These are phyloP conservation scores for Megaceryle maxima DNA, from an alignment of 2,113 vertebrate genomes.

Conservation along the genomic window DNA sequence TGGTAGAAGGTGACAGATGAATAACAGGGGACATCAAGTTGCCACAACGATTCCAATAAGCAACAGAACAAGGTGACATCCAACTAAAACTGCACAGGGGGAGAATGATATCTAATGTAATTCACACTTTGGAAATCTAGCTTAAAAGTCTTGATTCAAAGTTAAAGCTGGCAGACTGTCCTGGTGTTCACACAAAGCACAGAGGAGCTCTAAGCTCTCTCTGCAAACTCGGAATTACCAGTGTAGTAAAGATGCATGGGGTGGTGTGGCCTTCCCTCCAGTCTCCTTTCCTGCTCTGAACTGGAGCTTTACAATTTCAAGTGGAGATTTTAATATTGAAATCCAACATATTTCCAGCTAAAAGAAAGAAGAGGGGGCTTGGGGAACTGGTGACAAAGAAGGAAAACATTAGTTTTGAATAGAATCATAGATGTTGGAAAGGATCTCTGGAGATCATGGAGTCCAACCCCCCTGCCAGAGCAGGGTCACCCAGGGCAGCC, in stretches of 20 bases:
- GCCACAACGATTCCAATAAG: not conserved
- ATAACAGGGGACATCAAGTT: not conserved
- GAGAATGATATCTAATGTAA: not conserved
- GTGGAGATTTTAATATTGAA: not conserved
- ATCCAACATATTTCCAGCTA: not conserved
- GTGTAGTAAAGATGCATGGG: not conserved
- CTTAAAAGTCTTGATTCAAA: not conserved
- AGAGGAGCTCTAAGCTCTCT: not conserved
- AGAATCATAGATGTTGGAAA: not conserved
- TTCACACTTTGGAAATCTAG: not conserved
- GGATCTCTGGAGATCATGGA: too few species aligned
- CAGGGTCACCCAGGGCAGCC: too few species aligned
- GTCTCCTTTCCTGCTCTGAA: not conserved
- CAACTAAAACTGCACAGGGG: not conserved
- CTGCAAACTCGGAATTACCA: not conserved
- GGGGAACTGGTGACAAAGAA: not conserved
- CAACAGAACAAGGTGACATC: not conserved
- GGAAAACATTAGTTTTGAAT: not conserved
- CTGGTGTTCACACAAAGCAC: not conserved
- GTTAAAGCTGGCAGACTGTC: not conserved
- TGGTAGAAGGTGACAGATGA: not conserved
- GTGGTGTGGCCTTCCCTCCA: not conserved
- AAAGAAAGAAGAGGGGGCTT: not conserved
- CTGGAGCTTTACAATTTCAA: not conserved
- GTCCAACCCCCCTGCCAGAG: too few species aligned